A percentile compares a stretch with the other conserved stretches of the same genome.
These are phyloP conservation scores for Halichoerus grypus DNA, from an alignment of 2,113 vertebrate genomes.

Conservation along the genomic window DNA sequence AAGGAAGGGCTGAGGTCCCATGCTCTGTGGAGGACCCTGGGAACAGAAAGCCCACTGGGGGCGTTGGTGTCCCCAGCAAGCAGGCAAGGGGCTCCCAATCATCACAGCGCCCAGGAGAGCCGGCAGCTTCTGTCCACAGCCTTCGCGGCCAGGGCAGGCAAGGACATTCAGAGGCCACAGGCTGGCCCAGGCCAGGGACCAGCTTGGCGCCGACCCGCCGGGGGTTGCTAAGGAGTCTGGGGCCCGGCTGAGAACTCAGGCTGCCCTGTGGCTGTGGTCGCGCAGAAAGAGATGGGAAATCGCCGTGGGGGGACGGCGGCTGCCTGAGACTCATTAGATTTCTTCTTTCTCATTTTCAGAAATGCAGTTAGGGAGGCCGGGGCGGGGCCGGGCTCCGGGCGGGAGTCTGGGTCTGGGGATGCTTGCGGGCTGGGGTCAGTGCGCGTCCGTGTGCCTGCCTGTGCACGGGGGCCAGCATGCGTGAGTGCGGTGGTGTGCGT, in stretches of 20 bases:
- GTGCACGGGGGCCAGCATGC: rapidly evolving
- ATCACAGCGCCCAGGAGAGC: not conserved
- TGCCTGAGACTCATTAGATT: slow-evolving; percentile 65
- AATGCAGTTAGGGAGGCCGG: slow-evolving; percentile 72
- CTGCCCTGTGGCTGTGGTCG: not conserved
- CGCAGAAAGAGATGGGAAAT: slow-evolving; percentile 39
- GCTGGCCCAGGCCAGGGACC: not conserved
- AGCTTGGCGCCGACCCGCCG: rapidly evolving
- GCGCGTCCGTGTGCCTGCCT: not conserved
- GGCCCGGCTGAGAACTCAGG: slow-evolving; percentile 21
- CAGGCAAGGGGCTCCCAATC: not conserved
- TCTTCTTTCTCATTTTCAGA: slow-evolving; percentile 74
- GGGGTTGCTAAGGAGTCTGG: slow-evolving; percentile 64
- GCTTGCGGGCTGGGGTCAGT: not conserved
- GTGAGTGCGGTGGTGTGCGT: not conserved
- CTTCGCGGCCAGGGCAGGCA: not conserved
- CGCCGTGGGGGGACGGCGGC: slow-evolving; percentile 46
- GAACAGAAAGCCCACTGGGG: not conserved
- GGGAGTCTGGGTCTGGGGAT: not conserved
- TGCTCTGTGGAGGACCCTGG: no score
- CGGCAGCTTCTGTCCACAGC: not conserved
- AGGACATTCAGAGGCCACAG: not conserved
- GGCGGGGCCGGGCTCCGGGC: not conserved
- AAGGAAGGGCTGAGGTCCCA: not conserved
- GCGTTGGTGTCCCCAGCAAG: not conserved